phyloP scores from a whole-genome alignment of 2,888 invertebrate species.

The Drosophila percnosoma region DNA sequence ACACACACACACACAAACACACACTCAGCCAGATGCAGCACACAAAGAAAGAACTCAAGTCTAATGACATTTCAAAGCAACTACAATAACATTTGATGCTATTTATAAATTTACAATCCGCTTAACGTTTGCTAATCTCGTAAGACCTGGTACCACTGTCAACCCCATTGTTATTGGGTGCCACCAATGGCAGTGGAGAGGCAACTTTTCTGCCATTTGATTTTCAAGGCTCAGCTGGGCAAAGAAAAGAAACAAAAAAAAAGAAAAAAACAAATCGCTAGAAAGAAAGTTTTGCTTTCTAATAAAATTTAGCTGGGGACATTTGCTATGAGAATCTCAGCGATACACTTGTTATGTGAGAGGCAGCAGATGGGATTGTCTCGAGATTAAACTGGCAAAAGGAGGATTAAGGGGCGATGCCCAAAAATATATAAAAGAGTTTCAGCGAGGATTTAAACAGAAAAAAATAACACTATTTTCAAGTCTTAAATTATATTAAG shows the following conservation, averaged over 20 bases:
- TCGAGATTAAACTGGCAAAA: slow-evolving; percentile 29
- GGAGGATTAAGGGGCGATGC: slow-evolving; percentile 11
- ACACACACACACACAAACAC: slow-evolving; percentile 3
- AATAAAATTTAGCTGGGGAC: slow-evolving; percentile 59
- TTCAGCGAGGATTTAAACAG: slow-evolving; percentile 3
- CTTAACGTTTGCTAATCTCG: slow-evolving; percentile 66
- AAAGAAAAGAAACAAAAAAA: slow-evolving; percentile 2
- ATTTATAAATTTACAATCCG: slow-evolving; percentile 78
- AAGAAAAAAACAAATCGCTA: slow-evolving; percentile 37
- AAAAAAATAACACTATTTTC: neutral
- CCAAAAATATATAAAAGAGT: slow-evolving; percentile 14
- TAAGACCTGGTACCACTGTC: slow-evolving; percentile 67
- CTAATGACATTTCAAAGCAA: slow-evolving; percentile 62
- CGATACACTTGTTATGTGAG: slow-evolving; percentile 53
- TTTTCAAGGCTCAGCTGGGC: slow-evolving; percentile 60
- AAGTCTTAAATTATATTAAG: slow-evolving; percentile 3
- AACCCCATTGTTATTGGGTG: slow-evolving; percentile 58
- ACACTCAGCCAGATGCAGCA: slow-evolving; percentile 4
- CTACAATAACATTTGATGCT: slow-evolving; percentile 65
- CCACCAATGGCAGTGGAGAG: slow-evolving; percentile 26
- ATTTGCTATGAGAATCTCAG: slow-evolving; percentile 43
- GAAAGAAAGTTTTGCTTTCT: slow-evolving; percentile 72
- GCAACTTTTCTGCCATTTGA: slow-evolving; percentile 68
- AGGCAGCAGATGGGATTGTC: slow-evolving; percentile 53
- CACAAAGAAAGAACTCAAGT: slow-evolving; percentile 28